Base-by-base conservation (phyloP, 1,140 invertebrate genomes). In the Onthophagus taurus region DNA sequence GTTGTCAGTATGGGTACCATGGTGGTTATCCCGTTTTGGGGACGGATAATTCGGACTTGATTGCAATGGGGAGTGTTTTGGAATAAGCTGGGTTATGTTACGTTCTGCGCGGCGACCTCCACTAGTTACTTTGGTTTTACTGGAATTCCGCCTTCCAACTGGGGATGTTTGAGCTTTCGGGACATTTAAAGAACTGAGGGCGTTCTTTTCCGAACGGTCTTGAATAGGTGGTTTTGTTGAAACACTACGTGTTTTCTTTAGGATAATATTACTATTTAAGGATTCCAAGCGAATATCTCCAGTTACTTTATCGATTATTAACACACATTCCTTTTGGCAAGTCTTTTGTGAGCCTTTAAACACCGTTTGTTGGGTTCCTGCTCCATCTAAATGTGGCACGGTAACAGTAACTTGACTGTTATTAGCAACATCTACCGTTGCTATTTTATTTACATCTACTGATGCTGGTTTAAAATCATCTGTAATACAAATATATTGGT, bases 391-490 rank as follows among this genome's bases (percentile, higher is more conserved):
- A 77, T 96, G 88, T 50, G 91, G 91, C 47, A 95, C 86, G 46
- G 87, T 91, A 13, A 97, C 89, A 42, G 89, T 92, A 57, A 87
- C 80, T 69, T 89, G 87, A 67, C 92, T 83, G 59, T 85, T 89
- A 44, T 77, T 74, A 37, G 85, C 87, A 38, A 96, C 83, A 63
- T 94, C 88, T 17, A 97, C 78, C 14, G 74, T 82, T 14, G 90
- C 89, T 67, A 85, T 83, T 71, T 95, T 89, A 46, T 80, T 85
- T 11, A 84, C 80, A 68, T 96, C 92, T 26, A 96, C 88, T 59
- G 90, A 95, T 2, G 92, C 92, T 58, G 93, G 92, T 66, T 96
- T 96, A 64, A 97, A 97, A 70, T 97, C 92, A 86, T 90, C 89
- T 93, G 66, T 39, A 78, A 76, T 50, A n/a, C n/a, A n/a, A n/a